Evolutionary conservation across 2,888 invertebrate species (phyloP), one percentile per base, ranked within the genome.

Genomic region (Pterobdella sp.): DNA sequence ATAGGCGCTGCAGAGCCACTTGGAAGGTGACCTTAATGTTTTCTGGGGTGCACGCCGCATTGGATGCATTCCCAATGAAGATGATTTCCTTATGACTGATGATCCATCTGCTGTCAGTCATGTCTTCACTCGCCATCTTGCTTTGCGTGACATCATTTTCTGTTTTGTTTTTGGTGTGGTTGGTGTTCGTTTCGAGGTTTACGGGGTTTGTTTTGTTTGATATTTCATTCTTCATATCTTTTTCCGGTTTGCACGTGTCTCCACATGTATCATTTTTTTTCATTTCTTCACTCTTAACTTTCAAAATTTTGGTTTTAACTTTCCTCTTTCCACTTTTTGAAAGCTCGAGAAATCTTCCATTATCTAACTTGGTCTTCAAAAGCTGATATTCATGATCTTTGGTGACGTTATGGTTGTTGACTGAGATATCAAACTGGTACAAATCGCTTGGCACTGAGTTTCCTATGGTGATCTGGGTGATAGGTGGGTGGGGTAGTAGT

Each of bases 321-420:
- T n/a, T n/a, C n/a, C n/a, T n/a, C n/a, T n/a, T n/a, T n/a, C n/a
- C n/a, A n/a, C n/a, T n/a, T n/a, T n/a, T n/a, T n/a, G n/a, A n/a
- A n/a, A n/a, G n/a, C n/a, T n/a, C n/a, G n/a, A n/a, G n/a, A n/a
- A n/a, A n/a, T n/a, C n/a, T n/a, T n/a, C n/a, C n/a, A n/a, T n/a
- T n/a, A n/a, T n/a, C n/a, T n/a, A n/a, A n/a, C n/a, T n/a, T n/a
- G n/a, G n/a, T n/a, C n/a, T n/a, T n/a, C n/a, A n/a, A n/a, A n/a
- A n/a, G n/a, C n/a, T 56, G 22, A 56, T 56, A n/a, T n/a, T 31
- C 26, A 32, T 66, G 31, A 14, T 66, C 34, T n/a, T 66, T 66
- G 26, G 31, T 66, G 26, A 32, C 26, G 18, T 66, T 66, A 31
- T 31, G n/a, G 36, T 66, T 34, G 36, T 66, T 37, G 60, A 56